Conservation (phyloP, 2,113 vertebrate species). For the Ammodramus savannarum region DNA sequence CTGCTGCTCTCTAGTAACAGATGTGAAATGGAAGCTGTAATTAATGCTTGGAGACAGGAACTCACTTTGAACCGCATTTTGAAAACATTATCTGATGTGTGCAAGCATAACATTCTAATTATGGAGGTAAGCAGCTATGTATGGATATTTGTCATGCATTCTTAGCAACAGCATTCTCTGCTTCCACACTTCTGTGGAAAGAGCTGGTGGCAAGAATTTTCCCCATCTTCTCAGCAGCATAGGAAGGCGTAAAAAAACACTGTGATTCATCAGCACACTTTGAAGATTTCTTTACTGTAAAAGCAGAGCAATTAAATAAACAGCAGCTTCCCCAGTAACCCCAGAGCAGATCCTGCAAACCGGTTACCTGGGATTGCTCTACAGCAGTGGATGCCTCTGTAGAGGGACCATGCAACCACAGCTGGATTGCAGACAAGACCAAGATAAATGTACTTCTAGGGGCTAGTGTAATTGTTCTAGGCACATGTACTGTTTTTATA, state of each 20-base stretch:
- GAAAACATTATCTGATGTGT: slow-evolving; percentile 42
- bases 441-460: not conserved
- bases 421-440: not conserved
- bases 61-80: slow-evolving; percentile 14
- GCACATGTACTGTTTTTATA: not conserved
- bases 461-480: not conserved
- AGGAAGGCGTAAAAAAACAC: not conserved
- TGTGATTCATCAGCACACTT: not conserved
- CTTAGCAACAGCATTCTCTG: not conserved
- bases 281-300: not conserved
- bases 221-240: not conserved
- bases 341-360: not conserved
- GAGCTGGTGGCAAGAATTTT: not conserved
- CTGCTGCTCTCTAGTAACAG: slow-evolving; percentile 50
- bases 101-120: slow-evolving; percentile 13
- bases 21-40: slow-evolving; percentile 52
- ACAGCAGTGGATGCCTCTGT: not conserved
- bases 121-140: not conserved
- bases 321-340: not conserved
- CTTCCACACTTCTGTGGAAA: not conserved
- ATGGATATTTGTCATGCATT: not conserved
- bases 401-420: not conserved
- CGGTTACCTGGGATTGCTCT: not conserved
- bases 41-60: slow-evolving; percentile 52
- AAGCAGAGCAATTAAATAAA: not conserved